phyloP scores from a whole-genome alignment of 2,797 vertebrate species.

The Phataginus tetradactyla region DNA sequence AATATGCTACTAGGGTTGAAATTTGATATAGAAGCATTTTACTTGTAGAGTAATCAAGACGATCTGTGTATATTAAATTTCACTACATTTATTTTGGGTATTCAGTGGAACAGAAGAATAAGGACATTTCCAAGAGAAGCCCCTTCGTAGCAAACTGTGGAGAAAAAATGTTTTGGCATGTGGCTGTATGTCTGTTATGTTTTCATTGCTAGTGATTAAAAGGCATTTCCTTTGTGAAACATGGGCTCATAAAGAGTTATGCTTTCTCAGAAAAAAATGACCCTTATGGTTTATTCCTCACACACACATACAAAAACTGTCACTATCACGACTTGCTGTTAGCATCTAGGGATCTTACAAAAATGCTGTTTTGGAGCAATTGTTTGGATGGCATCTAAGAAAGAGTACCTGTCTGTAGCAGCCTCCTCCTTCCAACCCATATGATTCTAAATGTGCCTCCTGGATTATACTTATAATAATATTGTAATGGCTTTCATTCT shows the following conservation, averaged over 20 bases:
- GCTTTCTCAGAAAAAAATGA: constrained; percentile 44
- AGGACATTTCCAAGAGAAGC: neutral
- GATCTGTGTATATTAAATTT: neutral
- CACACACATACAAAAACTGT: neutral
- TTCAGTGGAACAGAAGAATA: neutral
- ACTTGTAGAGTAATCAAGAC: neutral
- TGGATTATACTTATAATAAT: constrained; percentile 68
- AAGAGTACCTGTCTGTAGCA: neutral
- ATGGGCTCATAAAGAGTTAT: neutral
- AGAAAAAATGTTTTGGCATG: neutral
- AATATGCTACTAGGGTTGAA: neutral
- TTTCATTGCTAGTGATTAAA: neutral
- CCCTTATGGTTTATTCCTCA: neutral
- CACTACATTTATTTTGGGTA: neutral
- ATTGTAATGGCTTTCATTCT: constrained; percentile 69
- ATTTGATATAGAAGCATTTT: neutral
- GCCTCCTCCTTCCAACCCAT: constrained; percentile 47
- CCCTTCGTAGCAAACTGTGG: neutral
- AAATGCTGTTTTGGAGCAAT: constrained; percentile 48
- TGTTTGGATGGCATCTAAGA: constrained; percentile 56
- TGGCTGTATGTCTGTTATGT: neutral
- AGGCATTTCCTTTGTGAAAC: constrained; percentile 37
- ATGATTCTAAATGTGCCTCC: constrained; percentile 73
- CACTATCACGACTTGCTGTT: constrained; percentile 36
- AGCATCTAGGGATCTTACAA: constrained; percentile 25